Percentiles rank a stretch among this genome's conserved stretches.
phyloP scores from a whole-genome alignment of 92 coral and sea anemone genomes.

The Actinostola sp. region DNA sequence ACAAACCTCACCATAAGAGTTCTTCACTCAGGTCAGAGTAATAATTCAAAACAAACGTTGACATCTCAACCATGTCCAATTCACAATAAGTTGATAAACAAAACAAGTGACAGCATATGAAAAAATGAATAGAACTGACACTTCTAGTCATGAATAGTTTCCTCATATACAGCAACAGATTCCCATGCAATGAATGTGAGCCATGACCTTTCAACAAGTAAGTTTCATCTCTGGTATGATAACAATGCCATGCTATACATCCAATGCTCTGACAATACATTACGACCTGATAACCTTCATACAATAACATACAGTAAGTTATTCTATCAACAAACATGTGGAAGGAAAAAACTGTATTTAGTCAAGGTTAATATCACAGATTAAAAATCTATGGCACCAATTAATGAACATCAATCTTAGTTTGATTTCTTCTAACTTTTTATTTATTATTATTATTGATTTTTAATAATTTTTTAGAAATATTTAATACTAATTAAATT shows the following conservation, averaged over 20 bases:
- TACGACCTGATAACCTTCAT: no score
- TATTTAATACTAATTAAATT: no score
- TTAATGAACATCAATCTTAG: not conserved
- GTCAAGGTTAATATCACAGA: no score
- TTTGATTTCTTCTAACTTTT: not conserved
- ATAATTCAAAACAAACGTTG: not conserved
- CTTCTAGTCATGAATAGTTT: not conserved
- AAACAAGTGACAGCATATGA: constrained; percentile 1
- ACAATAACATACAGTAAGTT: not conserved
- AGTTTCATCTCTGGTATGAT: constrained; percentile 59
- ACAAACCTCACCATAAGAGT: constrained; percentile 10
- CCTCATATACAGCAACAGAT: constrained; percentile 12
- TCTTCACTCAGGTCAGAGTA: constrained; percentile 18
- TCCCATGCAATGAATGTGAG: no score
- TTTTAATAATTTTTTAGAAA: no score
- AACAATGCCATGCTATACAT: constrained; percentile 71
- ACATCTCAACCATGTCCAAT: constrained; percentile 21
- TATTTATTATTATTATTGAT: no score
- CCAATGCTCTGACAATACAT: no score
- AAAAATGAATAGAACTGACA: constrained; percentile 10
- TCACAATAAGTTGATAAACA: constrained; percentile 2
- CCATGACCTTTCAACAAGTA: constrained; percentile 53
- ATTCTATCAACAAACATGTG: no score
- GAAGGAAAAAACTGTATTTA: no score
- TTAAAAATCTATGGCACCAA: not conserved